A percentile compares a stretch with the other conserved stretches of the same genome.
Evolutionary conservation across 2,113 vertebrate genomes (phyloP).

Genomic region (Hymenochirus boettgeri): DNA sequence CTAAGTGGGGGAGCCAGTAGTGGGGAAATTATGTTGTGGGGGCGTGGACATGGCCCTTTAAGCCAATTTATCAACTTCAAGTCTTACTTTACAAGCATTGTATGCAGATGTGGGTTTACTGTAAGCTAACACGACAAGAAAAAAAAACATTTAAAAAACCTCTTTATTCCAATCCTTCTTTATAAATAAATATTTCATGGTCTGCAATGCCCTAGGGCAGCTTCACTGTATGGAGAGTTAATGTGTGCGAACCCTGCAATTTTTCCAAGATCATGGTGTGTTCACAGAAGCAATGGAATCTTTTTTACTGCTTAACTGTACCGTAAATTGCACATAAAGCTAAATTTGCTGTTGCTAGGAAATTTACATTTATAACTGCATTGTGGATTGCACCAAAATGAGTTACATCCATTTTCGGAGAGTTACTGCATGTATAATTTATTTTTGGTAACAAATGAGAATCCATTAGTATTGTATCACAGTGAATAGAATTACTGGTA

Average conservation of each 20-base stretch:
- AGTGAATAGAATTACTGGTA: too few species aligned
- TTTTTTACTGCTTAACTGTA: conserved; percentile 24
- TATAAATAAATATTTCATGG: conserved; percentile 42
- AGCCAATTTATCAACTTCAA: conserved; percentile 22
- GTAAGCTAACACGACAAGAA: conserved; percentile 40
- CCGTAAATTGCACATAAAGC: conserved; percentile 19
- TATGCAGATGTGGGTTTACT: conserved; percentile 34
- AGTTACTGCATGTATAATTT: too few species aligned
- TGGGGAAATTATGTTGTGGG: too few species aligned
- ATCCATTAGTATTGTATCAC: too few species aligned
- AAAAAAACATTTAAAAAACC: too few species aligned
- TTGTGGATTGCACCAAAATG: too few species aligned
- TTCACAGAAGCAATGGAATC: conserved; percentile 36
- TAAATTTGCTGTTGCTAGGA: too few species aligned
- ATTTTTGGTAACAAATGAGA: too few species aligned
- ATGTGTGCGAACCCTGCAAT: conserved; percentile 25
- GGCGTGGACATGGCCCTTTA: too few species aligned
- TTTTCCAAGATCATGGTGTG: conserved; percentile 39
- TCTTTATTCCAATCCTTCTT: conserved; percentile 40
- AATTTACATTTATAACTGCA: too few species aligned
- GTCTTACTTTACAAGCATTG: conserved; percentile 18
- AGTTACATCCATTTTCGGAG: too few species aligned
- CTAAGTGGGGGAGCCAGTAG: too few species aligned
- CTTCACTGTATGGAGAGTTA: conserved; percentile 30
- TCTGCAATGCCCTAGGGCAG: conserved; percentile 35